These are phyloP conservation scores for Leptopilina myrica DNA, from an alignment of 2,888 invertebrate species.

Conservation along the genomic window DNA sequence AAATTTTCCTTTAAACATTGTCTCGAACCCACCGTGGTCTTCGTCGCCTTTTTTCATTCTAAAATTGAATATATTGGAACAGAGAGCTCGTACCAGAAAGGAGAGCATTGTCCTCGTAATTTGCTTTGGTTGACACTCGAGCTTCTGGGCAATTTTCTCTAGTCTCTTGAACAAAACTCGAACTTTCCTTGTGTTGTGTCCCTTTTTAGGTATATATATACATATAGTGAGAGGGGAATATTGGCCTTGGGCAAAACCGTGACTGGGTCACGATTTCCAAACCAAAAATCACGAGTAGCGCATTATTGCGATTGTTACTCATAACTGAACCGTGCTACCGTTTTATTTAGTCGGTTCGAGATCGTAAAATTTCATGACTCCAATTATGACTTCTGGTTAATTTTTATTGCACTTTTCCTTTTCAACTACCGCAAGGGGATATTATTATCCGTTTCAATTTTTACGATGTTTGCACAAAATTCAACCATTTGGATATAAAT, in stretches of 20 bases:
- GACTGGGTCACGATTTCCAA: conserved; percentile 48
- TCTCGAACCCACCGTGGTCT: conserved; percentile 43
- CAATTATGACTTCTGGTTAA: conserved; percentile 20
- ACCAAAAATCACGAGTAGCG: not conserved
- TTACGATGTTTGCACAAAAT: not conserved
- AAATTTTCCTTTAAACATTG: conserved; percentile 46
- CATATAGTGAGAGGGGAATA: not conserved
- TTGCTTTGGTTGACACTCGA: conserved; percentile 24
- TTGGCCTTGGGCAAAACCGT: conserved; percentile 36
- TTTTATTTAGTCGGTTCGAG: conserved; percentile 7
- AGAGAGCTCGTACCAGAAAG: conserved; percentile 18
- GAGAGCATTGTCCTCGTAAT: conserved; percentile 42
- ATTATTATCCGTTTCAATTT: conserved; percentile 4
- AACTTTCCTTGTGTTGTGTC: too few relatives aligned
- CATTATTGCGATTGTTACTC: conserved; percentile 35
- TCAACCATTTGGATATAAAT: not conserved
- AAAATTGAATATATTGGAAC: not conserved
- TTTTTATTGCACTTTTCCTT: conserved; percentile 29
- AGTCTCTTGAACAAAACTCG: not conserved
- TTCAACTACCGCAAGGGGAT: not conserved
- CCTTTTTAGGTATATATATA: not conserved
- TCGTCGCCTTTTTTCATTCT: conserved; percentile 39
- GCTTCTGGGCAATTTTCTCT: conserved; percentile 24
- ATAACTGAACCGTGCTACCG: conserved; percentile 17
- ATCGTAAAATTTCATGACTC: conserved; percentile 27